Evolutionary conservation across 1,140 invertebrate genomes (phyloP).

Genomic region (Bathynomus jamesi): DNA sequence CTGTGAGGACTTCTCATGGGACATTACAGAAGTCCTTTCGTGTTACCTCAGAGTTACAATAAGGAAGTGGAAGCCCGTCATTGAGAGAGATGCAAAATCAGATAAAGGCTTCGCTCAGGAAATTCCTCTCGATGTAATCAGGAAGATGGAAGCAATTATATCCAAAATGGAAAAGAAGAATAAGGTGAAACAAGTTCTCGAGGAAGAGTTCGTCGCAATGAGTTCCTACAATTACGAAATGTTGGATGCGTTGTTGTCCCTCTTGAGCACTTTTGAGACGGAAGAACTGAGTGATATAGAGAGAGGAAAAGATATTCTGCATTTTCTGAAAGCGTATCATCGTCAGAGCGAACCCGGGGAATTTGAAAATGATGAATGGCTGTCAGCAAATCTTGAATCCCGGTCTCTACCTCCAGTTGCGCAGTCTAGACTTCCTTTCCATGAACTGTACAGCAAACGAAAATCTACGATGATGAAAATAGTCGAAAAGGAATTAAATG

Average conservation of each 20-base stretch:
- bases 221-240: conserved; percentile 33
- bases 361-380: conserved; percentile 30
- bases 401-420: conserved; percentile 16
- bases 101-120: conserved; percentile 12
- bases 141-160: conserved; percentile 18
- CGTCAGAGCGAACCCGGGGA: conserved; percentile 13
- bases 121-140: conserved; percentile 12
- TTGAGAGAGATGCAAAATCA: background rate
- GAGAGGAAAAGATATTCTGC: conserved; percentile 28
- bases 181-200: conserved; percentile 11
- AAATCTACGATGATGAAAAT: conserved; percentile 15
- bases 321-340: conserved; percentile 25
- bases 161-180: conserved; percentile 19
- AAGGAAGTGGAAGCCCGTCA: conserved; percentile 15
- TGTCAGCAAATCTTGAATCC: conserved; percentile 15
- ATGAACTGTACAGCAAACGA: conserved; percentile 12
- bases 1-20: conserved; percentile 24
- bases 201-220: conserved; percentile 7
- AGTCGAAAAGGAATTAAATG: conserved; percentile 25
- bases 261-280: conserved; percentile 11
- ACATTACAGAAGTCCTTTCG: conserved; percentile 22
- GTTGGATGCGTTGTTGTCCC: conserved; percentile 16
- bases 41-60: conserved; percentile 19
- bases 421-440: conserved; percentile 27
- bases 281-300: background rate